Base-by-base conservation (phyloP, 2,113 vertebrate species). In the Hypanus sabinus region DNA sequence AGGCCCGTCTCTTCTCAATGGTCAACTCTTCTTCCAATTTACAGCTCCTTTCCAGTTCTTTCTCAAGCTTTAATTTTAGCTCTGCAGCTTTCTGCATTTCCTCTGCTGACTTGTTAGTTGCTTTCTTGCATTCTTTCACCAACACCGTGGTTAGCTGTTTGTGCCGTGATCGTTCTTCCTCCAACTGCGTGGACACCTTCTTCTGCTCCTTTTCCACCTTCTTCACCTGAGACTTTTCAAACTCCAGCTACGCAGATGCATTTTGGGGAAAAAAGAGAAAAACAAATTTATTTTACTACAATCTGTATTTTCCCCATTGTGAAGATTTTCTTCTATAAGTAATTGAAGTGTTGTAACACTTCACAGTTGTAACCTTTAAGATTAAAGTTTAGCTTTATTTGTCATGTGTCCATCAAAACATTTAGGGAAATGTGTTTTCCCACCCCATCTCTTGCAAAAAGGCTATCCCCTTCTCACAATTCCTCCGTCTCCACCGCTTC, bases 51-150 rank as follows among this genome's bases (percentile, higher is more conserved):
- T 96, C 98, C 95, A 94, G 97, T 95, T 98, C 96, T 96, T 98
- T 96, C 94, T 99, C 98, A 90, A 99, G 65, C 55, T 96, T 97
- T 38, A 97, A 96, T 95, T 96, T 97, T 95, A 98, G 94, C 94
- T 99, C 98, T 0, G 96, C 96, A 0, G 97, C 96, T 79, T 97
- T 97, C 96, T 98, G 98, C 0, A 97, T 97, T 94, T 99, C 99
- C 95, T 99, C 98, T 11, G 98, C 96, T 11, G 98, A 98, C 94
- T 98, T 97, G 95, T 97, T 96, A 12, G 97, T 97, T 87, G 98
- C 98, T 94, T 98, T 98, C 95, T 98, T 99, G 96, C 98, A 99
- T 96, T 99, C 98, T 75, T 98, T 97, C 14, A 98, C 97, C 94
- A 99, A 96, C 95, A 98, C 97, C 33, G 97, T 97, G 3, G 98